These are phyloP conservation scores for Cherax quadricarinatus DNA, from an alignment of 1,140 invertebrate species.

Conservation along the genomic window DNA sequence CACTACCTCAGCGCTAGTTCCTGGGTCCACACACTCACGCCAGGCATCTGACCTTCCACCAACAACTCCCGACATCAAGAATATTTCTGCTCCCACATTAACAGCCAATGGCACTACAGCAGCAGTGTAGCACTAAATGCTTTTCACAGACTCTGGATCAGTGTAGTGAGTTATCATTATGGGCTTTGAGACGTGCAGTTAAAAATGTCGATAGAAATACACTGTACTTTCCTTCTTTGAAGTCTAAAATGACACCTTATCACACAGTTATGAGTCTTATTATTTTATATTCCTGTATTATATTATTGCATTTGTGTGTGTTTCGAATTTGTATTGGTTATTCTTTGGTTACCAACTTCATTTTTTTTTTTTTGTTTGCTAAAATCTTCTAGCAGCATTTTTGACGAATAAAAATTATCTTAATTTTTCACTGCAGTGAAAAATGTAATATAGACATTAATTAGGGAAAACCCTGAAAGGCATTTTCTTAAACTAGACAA, in stretches of 20 bases:
- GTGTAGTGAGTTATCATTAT: background rate
- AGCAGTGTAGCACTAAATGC: constrained; percentile 26
- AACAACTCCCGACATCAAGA: background rate
- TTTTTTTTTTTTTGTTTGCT: background rate
- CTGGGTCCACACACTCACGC: constrained; percentile 48
- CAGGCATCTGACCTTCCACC: constrained; percentile 26
- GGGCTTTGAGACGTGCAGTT: background rate
- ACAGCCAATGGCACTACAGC: constrained; percentile 40
- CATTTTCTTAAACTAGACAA: background rate
- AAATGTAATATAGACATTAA: background rate
- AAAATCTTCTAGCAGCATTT: background rate
- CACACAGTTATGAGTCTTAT: background rate
- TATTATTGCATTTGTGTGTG: background rate
- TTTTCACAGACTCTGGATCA: background rate
- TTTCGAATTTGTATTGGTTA: background rate
- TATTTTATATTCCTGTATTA: background rate
- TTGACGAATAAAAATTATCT: background rate
- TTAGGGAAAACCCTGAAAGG: background rate
- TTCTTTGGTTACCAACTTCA: background rate
- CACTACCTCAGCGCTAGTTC: constrained; percentile 50
- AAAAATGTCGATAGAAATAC: background rate
- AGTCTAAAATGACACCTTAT: background rate
- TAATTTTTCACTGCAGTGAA: background rate
- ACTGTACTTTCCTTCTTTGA: background rate
- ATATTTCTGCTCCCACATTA: background rate